Evolutionary conservation across 2,797 vertebrate genomes (phyloP).

Genomic region (Vespertilio murinus): DNA sequence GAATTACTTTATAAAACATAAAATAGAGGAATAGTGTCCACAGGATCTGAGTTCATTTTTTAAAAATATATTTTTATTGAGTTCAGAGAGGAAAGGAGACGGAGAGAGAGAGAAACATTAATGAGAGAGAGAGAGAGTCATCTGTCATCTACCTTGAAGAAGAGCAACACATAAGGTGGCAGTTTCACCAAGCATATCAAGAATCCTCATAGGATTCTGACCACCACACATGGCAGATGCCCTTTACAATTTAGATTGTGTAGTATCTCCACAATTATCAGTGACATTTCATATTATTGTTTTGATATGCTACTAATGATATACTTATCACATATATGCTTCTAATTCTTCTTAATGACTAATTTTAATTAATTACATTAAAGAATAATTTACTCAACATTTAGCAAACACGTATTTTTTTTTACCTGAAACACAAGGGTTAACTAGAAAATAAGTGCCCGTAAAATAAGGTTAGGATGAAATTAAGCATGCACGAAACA

Average conservation of each 20-base stretch:
- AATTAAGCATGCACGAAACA: not conserved
- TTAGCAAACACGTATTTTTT: conserved; percentile 11
- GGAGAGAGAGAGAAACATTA: no score
- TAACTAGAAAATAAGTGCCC: not conserved
- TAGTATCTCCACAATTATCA: not conserved
- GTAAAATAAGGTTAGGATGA: not conserved
- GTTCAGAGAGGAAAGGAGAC: no score
- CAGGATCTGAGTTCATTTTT: not conserved
- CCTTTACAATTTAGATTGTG: not conserved
- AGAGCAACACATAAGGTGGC: not conserved
- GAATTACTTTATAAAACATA: conserved; percentile 49
- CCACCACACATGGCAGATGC: not conserved
- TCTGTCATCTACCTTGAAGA: not conserved
- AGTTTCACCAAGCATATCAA: not conserved
- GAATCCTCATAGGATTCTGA: not conserved
- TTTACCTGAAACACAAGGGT: not conserved
- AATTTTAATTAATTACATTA: conserved; percentile 4
- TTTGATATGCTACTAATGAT: not conserved
- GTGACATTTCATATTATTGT: not conserved
- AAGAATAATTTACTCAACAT: not conserved
- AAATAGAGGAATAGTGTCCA: conserved; percentile 5
- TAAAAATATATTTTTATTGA: no score
- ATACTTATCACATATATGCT: not conserved
- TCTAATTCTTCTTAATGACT: not conserved
- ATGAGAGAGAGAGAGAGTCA: not conserved